phyloP scores from a whole-genome alignment of 1,140 invertebrate genomes.

The Megalopta genalis region DNA sequence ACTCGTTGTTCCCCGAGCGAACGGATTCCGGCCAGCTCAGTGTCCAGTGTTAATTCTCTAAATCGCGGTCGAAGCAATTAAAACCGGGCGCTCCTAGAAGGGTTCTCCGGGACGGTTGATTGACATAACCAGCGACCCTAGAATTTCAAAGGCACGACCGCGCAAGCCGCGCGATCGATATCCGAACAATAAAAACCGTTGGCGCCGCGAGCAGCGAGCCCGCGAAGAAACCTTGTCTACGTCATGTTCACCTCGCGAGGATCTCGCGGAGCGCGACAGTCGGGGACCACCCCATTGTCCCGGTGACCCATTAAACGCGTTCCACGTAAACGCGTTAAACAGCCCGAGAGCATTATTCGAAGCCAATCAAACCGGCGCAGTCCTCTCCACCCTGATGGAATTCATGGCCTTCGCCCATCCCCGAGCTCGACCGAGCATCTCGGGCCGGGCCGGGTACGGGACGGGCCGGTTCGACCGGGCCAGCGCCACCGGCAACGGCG shows the following conservation, averaged over 20 bases:
- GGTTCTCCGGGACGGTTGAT: too few relatives aligned
- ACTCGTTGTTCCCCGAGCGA: too few relatives aligned
- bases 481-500: too few relatives aligned
- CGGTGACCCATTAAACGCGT: slow-evolving; percentile 25
- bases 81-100: too few relatives aligned
- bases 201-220: too few relatives aligned
- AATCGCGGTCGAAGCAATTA: too few relatives aligned
- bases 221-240: background rate
- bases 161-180: background rate
- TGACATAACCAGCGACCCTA: too few relatives aligned
- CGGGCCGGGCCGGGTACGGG: background rate
- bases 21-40: too few relatives aligned
- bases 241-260: background rate
- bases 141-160: too few relatives aligned
- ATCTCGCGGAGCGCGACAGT: background rate
- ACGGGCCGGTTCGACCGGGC: background rate
- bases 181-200: background rate
- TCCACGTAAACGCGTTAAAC: slow-evolving; percentile 22
- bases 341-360: slow-evolving; percentile 9
- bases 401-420: background rate
- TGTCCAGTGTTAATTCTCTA: too few relatives aligned
- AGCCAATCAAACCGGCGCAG: slow-evolving; percentile 18
- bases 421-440: too few relatives aligned
- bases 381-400: slow-evolving; percentile 17
- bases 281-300: slow-evolving; percentile 19